Percentiles rank a stretch among this genome's conserved stretches.
Conservation (phyloP, 2,797 vertebrate species). For the Myripristis jacobus region DNA sequence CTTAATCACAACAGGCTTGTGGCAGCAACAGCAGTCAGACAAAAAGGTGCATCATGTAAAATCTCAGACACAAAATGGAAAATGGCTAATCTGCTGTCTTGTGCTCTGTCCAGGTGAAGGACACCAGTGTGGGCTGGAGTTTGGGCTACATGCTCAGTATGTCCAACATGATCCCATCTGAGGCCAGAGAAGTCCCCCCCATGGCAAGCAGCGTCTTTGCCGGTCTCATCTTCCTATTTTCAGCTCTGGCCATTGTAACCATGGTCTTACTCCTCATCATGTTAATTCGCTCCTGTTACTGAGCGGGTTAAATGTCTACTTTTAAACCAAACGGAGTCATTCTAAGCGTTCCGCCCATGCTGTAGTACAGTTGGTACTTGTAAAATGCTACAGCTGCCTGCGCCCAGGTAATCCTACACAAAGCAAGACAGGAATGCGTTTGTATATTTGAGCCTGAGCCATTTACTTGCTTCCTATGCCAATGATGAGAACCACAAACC, state of each 20-base stretch:
- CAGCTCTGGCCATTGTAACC: conserved; percentile 83
- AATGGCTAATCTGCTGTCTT: background rate
- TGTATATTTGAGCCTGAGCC: conserved; percentile 26
- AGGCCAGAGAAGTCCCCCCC: conserved; percentile 84
- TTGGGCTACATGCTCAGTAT: conserved; percentile 94
- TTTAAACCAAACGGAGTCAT: background rate
- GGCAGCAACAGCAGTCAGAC: background rate
- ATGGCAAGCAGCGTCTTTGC: conserved; percentile 85
- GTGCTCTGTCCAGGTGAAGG: conserved; percentile 83
- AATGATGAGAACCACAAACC: background rate
- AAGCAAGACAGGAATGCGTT: conserved; percentile 10
- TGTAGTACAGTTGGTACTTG: conserved; percentile 14
- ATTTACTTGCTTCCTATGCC: conserved; percentile 9
- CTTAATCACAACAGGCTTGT: conserved; percentile 4
- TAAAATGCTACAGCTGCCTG: conserved; percentile 34
- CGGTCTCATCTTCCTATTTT: conserved; percentile 88
- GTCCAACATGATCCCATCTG: conserved; percentile 96
- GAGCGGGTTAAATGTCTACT: conserved; percentile 20
- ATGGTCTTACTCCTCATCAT: conserved; percentile 84
- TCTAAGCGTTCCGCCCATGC: conserved; percentile 2
- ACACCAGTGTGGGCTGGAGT: conserved; percentile 93
- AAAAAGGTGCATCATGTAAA: background rate
- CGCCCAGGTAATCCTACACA: conserved; percentile 7
- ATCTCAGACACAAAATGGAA: background rate
- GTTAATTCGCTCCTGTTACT: conserved; percentile 81